Evolutionary conservation across 1,140 invertebrate genomes (phyloP), one percentile per base, ranked within the genome.

Genomic region (Drosophila arizonae): DNA sequence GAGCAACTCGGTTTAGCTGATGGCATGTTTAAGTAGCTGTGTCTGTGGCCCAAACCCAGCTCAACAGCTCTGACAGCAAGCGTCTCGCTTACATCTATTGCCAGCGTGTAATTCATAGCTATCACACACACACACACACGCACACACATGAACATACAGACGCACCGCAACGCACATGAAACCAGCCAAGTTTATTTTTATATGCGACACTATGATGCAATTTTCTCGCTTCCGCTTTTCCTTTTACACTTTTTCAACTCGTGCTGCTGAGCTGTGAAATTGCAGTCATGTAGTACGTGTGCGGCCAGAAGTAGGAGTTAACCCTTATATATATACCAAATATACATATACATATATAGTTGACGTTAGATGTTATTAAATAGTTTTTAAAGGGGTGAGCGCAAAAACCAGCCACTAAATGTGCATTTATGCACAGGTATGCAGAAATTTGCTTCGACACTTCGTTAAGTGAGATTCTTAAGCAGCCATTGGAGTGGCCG

Each of bases 141-240:
- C 64, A 62, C 48, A 24, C 62, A 54, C 69, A 58, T 51, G 63
- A 60, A 45, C 58, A 55, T 33, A 30, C 58, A 4, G 33, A 33
- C 43, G 46, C 67, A 55, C 11, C 48, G 50, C 50, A 52, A 33
- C 46, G 64, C 70, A 72, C 80, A 72, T 82, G 79, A 72, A 84
- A 72, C 80, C 72, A 67, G 80, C 76, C 85, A 67, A 79, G 78
- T 86, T 86, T 86, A 86, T 81, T 86, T 86, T 86, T 86, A 85
- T 81, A 71, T 86, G 81, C 81, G 71, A 86, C 81, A 86, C 81
- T 86, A 86, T 86, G 81, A 86, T 86, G 81, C 81, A 86, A 86
- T 86, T 86, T 86, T 86, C 81, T 86, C 77, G 77, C 77, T 81
- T 85, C 81, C 78, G 71, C 67, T 78, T 79, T 76, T 68, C 66